Conservation (phyloP, 1,140 invertebrate species). For the Paramacrobiotus metropolitanus region DNA sequence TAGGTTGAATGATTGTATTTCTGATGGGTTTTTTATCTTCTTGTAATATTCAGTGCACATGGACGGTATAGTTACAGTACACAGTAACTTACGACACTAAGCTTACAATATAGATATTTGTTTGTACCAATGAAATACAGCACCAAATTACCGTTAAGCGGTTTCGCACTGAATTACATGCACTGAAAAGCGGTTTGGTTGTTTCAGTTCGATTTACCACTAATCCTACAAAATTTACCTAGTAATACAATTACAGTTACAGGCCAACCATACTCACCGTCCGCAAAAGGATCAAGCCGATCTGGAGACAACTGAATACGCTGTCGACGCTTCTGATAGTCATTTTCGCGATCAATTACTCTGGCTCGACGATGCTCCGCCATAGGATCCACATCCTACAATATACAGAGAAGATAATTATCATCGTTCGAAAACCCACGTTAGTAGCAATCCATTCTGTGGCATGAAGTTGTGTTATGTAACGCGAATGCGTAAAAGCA, state of each 20-base stretch:
- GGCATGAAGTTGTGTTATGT: too few species aligned
- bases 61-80: too few species aligned
- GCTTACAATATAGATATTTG: too few species aligned
- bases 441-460: too few species aligned
- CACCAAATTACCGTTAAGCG: too few species aligned
- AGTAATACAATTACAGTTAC: background rate
- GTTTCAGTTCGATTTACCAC: constrained; percentile 8
- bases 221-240: constrained; percentile 1
- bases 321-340: constrained; percentile 62
- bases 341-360: constrained; percentile 85
- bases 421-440: too few species aligned
- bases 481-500: too few species aligned
- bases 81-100: too few species aligned
- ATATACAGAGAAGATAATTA: constrained; percentile 17
- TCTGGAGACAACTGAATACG: constrained; percentile 81
- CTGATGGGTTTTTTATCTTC: too few species aligned
- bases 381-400: constrained; percentile 84
- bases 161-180: too few species aligned
- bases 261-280: constrained; percentile 41
- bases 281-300: constrained; percentile 82
- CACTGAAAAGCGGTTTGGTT: background rate
- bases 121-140: too few species aligned
- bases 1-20: too few species aligned
- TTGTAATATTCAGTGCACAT: constrained; percentile 3
- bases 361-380: constrained; percentile 58